Conservation (phyloP, 64 coral and sea anemone species). For the Catalaphyllia jardinei region DNA sequence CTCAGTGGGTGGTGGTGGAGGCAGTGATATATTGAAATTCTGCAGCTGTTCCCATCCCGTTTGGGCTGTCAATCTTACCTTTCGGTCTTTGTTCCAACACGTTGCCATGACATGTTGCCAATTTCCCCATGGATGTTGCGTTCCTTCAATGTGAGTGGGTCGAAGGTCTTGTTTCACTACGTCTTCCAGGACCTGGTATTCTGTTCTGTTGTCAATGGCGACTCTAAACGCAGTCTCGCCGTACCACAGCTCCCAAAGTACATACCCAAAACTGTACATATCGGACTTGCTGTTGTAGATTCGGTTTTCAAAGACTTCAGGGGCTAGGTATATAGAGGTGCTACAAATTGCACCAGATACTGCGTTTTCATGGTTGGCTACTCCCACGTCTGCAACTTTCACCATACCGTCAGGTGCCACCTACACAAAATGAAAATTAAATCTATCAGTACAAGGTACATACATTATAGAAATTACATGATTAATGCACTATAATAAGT, state of each 20-base stretch:
- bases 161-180: neutral
- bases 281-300: constrained; percentile 9
- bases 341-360: constrained; percentile 12
- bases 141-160: neutral
- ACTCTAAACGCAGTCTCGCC: neutral
- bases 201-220: no score
- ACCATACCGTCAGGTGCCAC: neutral
- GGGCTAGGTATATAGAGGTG: constrained; percentile 18
- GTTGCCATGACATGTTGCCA: constrained; percentile 1
- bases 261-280: constrained; percentile 35
- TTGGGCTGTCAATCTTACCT: neutral
- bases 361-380: constrained; percentile 4
- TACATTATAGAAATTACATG: no score
- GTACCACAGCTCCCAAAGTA: constrained; percentile 43
- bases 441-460: no score
- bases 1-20: no score
- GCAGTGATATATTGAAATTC: no score
- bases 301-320: neutral
- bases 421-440: neutral
- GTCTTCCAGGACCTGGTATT: neutral
- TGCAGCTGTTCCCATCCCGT: neutral
- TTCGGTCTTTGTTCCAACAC: neutral
- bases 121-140: neutral
- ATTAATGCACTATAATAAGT: no score
- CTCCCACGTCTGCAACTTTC: constrained; percentile 33